These are phyloP conservation scores for Neoaliturus tenellus DNA, from an alignment of 2,888 invertebrate genomes.

Conservation along the genomic window DNA sequence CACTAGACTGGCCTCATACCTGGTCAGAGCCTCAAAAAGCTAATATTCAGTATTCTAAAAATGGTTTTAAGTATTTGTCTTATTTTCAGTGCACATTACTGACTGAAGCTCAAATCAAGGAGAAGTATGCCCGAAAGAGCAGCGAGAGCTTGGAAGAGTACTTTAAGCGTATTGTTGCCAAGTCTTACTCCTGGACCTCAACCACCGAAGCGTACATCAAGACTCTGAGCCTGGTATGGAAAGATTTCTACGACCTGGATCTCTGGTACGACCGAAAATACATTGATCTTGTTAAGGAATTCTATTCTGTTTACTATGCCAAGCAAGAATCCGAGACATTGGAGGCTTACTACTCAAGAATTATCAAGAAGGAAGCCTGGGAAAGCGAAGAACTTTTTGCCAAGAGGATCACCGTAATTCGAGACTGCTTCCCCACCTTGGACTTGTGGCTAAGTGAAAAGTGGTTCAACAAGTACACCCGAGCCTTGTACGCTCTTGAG, in stretches of 20 bases:
- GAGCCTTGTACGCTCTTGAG: not conserved
- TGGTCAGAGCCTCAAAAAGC: too few relatives aligned
- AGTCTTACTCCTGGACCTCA: not conserved
- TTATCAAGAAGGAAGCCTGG: not conserved
- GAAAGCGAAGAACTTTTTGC: not conserved
- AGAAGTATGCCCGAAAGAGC: not conserved
- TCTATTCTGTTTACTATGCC: not conserved
- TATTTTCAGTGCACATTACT: not conserved
- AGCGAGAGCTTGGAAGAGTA: not conserved
- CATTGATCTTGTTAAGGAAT: not conserved
- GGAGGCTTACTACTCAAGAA: not conserved
- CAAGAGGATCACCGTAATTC: not conserved
- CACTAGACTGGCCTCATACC: too few relatives aligned
- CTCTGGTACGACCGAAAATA: constrained; percentile 22
- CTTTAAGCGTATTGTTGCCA: not conserved
- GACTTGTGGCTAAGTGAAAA: not conserved
- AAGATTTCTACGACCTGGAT: not conserved
- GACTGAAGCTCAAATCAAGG: not conserved
- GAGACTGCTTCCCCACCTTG: not conserved
- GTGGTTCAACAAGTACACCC: constrained; percentile 6
- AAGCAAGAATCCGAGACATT: not conserved
- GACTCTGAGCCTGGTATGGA: not conserved
- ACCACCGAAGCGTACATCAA: not conserved
- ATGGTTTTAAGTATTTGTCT: too few relatives aligned
- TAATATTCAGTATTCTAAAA: too few relatives aligned